Conservation (phyloP, 2,113 vertebrate genomes). For the Alethe castanea region DNA sequence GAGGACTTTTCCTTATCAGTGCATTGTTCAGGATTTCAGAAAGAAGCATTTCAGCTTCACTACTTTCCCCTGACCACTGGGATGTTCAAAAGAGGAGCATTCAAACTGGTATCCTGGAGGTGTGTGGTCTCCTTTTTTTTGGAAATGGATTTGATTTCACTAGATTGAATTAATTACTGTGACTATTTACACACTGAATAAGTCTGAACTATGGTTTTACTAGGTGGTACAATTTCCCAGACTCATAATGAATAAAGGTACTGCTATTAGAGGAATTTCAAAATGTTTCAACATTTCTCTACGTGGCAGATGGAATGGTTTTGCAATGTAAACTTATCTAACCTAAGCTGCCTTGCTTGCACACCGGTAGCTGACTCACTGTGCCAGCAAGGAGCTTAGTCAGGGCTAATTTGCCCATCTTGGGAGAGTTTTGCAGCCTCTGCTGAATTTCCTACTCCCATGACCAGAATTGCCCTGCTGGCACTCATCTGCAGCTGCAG, state of each 20-base stretch:
- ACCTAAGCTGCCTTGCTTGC: neutral
- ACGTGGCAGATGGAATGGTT: neutral
- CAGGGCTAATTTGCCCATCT: neutral
- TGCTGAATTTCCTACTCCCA: neutral
- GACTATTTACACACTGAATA: neutral
- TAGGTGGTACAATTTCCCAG: neutral
- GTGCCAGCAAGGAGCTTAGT: neutral
- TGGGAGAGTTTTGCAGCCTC: neutral
- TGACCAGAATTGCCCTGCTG: neutral
- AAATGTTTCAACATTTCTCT: neutral
- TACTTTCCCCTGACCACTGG: neutral
- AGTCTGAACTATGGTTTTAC: neutral
- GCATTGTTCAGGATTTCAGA: neutral
- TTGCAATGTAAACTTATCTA: constrained; percentile 2
- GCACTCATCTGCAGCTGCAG: neutral
- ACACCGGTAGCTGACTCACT: neutral
- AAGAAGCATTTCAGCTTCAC: neutral
- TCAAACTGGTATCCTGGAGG: neutral
- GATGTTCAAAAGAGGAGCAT: neutral
- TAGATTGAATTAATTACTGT: neutral
- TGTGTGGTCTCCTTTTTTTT: neutral
- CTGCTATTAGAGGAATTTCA: neutral
- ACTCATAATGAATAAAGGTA: neutral
- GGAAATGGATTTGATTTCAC: neutral
- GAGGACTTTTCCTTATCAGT: neutral